phyloP scores from a whole-genome alignment of 2,888 invertebrate genomes.

The Drosophila borborema region DNA sequence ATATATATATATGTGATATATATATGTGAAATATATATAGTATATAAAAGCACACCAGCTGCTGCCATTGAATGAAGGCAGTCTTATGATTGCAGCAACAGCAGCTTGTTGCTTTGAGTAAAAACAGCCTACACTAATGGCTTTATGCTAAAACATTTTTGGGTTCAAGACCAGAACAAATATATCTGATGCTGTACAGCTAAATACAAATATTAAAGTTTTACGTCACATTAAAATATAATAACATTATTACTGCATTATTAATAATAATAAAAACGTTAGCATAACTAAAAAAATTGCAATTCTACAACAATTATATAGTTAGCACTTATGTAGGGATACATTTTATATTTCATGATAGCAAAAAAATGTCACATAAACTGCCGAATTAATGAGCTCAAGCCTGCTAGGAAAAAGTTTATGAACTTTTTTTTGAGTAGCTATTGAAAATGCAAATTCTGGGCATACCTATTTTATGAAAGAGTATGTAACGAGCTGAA shows the following conservation, averaged over 20 bases:
- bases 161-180: not conserved
- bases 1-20: not conserved
- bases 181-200: not conserved
- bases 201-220: too few relatives aligned
- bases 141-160: not conserved
- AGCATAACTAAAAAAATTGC: too few relatives aligned
- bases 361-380: not conserved
- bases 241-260: too few relatives aligned
- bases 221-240: too few relatives aligned
- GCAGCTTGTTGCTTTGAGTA: not conserved
- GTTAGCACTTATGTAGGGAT: not conserved
- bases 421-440: not conserved
- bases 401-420: not conserved
- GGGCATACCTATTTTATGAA: not conserved
- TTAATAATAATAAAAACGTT: too few relatives aligned
- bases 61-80: constrained; percentile 30
- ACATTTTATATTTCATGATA: not conserved
- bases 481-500: not conserved
- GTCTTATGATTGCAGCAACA: constrained; percentile 23
- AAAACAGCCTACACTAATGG: not conserved
- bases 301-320: too few relatives aligned
- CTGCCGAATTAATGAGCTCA: not conserved
- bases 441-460: not conserved
- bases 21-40: not conserved
- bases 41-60: not conserved